These are phyloP conservation scores for Dromiciops gliroides DNA, from an alignment of 2,113 vertebrate genomes.

Conservation along the genomic window DNA sequence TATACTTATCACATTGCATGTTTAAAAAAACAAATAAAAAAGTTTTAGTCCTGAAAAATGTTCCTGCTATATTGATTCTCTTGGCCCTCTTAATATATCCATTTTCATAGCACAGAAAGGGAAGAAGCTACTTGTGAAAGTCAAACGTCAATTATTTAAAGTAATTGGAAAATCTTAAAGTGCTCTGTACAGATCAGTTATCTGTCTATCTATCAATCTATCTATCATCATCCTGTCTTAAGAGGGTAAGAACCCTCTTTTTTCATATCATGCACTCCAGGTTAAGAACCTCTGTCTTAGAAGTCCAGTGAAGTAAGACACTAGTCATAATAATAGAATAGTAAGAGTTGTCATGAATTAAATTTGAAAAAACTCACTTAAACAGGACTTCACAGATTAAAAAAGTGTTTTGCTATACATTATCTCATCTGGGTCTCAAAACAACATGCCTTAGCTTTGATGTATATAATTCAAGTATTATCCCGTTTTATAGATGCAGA, in stretches of 20 bases:
- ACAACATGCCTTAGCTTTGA: neutral
- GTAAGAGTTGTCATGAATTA: neutral
- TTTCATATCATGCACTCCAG: neutral
- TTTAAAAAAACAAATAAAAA: neutral
- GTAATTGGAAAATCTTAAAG: neutral
- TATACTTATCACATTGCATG: neutral
- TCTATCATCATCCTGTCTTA: neutral
- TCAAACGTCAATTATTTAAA: neutral
- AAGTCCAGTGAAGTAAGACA: neutral
- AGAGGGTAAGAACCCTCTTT: neutral
- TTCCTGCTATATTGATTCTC: neutral
- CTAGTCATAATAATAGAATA: neutral
- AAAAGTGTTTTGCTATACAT: neutral
- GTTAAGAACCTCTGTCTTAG: neutral
- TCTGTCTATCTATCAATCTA: too few relatives aligned
- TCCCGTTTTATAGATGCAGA: neutral
- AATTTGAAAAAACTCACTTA: neutral
- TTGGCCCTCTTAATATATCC: neutral
- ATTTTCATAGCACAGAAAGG: slow-evolving; percentile 33
- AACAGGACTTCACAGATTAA: neutral
- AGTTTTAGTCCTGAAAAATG: neutral
- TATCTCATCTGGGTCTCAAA: neutral
- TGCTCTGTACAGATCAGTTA: neutral
- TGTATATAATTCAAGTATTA: neutral
- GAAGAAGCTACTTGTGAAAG: neutral